Evolutionary conservation across 2,888 invertebrate genomes (phyloP), one percentile per base, ranked within the genome.

Genomic region (Masnerella sp.): DNA sequence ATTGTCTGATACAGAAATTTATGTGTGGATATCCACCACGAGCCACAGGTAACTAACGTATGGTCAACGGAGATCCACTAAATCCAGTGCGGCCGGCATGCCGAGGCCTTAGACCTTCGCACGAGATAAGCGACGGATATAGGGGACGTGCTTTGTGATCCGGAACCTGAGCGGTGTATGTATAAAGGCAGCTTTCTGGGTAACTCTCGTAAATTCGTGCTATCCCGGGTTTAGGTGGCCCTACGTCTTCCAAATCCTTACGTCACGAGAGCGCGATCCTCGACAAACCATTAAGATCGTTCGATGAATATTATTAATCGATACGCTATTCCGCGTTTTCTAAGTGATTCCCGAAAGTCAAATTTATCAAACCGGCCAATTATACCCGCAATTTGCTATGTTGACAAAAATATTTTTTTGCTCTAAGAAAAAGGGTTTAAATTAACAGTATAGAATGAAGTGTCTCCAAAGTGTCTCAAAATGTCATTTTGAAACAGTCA

Each of bases 1-100:
- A 87, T 87, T 86, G 86, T 86, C 85, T 83, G 86, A 87, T 87
- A 84, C 84, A 81, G 84, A 83, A 86, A 87, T 87, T 87, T 86
- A 87, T 87, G 86, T 84, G 81, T 81, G 82, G 83, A 83, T 85
- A 81, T 75, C 73, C 73, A 65, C 69, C 72, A 74, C 76, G 77
- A 79, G 80, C 81, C 81, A 81, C 81, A 75, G 79, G 83, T 83
- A 85, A 85, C 84, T 83, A 84, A 84, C 83, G 79, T 78, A 79
- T 79, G 80, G 77, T 79, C 80, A 78, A 76, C 75, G 76, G 74
- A 79, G 77, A 71, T 65, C 76, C 69, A 62, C 75, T 78, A 75
- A 78, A 82, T 82, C 80, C 80, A 78, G 79, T 80, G 83, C 81
- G 84, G 83, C 84, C 84, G 83, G 83, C 74, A 67, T 74, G 77